These are phyloP conservation scores for Melinopterus prodromus DNA, from an alignment of 2,888 invertebrate genomes.

Conservation along the genomic window DNA sequence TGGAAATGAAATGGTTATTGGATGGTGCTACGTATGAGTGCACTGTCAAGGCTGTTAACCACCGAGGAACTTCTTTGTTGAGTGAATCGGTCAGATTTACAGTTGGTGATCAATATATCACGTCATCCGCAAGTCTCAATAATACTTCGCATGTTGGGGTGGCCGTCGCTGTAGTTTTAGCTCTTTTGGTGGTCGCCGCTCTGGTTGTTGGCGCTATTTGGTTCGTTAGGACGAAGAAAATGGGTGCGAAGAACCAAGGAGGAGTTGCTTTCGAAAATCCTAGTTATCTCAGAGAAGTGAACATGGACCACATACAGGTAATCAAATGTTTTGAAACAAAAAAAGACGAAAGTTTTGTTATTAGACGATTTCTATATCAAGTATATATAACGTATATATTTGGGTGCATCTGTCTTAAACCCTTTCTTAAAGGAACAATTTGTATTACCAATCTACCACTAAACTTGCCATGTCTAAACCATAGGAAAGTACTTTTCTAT, in stretches of 20 bases:
- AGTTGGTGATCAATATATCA: constrained; percentile 76
- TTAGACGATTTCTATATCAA: too few relatives aligned
- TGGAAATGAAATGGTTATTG: constrained; percentile 74
- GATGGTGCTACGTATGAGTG: constrained; percentile 81
- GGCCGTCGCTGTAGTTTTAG: constrained; percentile 71
- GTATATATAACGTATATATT: too few relatives aligned
- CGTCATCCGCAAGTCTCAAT: constrained; percentile 70
- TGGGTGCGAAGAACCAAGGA: constrained; percentile 73
- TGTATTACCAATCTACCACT: too few relatives aligned
- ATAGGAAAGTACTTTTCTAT: background rate
- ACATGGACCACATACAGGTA: constrained; percentile 79
- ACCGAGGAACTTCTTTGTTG: constrained; percentile 76
- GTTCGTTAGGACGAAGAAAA: constrained; percentile 70
- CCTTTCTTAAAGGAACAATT: too few relatives aligned
- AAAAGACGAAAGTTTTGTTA: too few relatives aligned
- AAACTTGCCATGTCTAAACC: background rate
- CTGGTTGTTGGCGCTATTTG: constrained; percentile 69
- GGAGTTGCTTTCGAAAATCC: constrained; percentile 87
- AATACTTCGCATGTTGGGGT: constrained; percentile 67
- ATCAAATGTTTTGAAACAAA: constrained; percentile 50
- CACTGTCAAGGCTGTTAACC: constrained; percentile 84
- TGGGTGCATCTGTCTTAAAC: too few relatives aligned
- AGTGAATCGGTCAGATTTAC: constrained; percentile 79
- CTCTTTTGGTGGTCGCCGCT: constrained; percentile 69
- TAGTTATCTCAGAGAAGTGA: constrained; percentile 80